Conservation (phyloP, 2,888 invertebrate species). For the Pterostichus madidus region DNA sequence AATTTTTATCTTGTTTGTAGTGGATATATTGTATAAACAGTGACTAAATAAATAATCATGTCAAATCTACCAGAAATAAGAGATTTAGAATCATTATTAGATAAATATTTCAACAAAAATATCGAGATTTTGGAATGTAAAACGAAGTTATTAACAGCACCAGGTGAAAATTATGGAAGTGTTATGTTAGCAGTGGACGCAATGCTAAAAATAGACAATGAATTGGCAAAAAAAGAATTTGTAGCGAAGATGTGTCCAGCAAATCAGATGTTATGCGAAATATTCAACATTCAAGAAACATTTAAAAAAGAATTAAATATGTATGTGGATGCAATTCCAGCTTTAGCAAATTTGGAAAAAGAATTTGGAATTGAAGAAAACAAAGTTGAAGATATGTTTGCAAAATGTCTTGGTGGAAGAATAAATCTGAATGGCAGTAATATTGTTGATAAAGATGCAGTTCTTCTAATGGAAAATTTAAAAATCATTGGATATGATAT, state of each 20-base stretch:
- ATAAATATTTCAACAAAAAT: slow-evolving; percentile 71
- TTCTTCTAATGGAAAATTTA: slow-evolving; percentile 79
- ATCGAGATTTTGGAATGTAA: slow-evolving; percentile 75
- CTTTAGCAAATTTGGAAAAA: slow-evolving; percentile 76
- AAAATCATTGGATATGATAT: slow-evolving; percentile 78
- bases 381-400: slow-evolving; percentile 75
- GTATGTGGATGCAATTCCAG: slow-evolving; percentile 77
- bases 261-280: slow-evolving; percentile 78
- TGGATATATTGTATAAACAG: not conserved
- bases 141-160: slow-evolving; percentile 77
- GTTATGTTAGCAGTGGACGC: slow-evolving; percentile 78
- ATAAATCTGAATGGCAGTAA: slow-evolving; percentile 71
- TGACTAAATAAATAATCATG: slow-evolving; percentile 24
- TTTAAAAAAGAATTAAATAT: slow-evolving; percentile 79
- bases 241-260: slow-evolving; percentile 81
- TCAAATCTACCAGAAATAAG: slow-evolving; percentile 56
- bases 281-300: slow-evolving; percentile 78
- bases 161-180: slow-evolving; percentile 83
- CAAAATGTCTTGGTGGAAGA: slow-evolving; percentile 78
- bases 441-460: slow-evolving; percentile 78
- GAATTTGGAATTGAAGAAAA: slow-evolving; percentile 74
- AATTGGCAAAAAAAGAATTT: slow-evolving; percentile 75
- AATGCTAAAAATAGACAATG: slow-evolving; percentile 71
- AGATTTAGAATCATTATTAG: slow-evolving; percentile 72
- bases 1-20: not conserved